A percentile compares a stretch with the other conserved stretches of the same genome.
Evolutionary conservation across 92 coral and sea anemone species (phyloP).

Genomic region (Paragorgia papillata): DNA sequence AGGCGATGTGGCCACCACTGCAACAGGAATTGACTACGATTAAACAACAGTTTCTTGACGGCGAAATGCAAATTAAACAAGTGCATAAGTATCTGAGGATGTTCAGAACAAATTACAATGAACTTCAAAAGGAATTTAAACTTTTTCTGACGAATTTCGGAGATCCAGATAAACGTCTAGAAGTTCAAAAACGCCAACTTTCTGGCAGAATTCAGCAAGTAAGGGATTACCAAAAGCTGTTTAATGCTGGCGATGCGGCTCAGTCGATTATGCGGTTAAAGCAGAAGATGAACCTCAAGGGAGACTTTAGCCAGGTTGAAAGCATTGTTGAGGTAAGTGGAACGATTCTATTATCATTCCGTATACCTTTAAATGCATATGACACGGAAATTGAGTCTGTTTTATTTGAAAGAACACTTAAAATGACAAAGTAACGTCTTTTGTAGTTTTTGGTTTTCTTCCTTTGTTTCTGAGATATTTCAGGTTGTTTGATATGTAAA

Average conservation of each 20-base stretch:
- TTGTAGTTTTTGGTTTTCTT: too few species aligned
- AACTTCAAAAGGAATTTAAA: conserved; percentile 51
- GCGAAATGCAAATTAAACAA: conserved; percentile 35
- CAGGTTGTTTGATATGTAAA: too few species aligned
- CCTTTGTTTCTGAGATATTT: too few species aligned
- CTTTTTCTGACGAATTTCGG: conserved; percentile 18
- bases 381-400: too few species aligned
- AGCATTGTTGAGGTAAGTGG: conserved; percentile 64
- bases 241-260: conserved; percentile 64
- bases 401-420: too few species aligned
- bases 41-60: conserved; percentile 42
- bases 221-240: conserved; percentile 52
- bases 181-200: conserved; percentile 1
- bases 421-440: too few species aligned
- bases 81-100: conserved; percentile 52
- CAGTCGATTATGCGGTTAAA: conserved; percentile 54
- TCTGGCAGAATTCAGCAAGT: conserved; percentile 48
- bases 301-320: conserved; percentile 68
- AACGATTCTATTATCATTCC: too few species aligned
- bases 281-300: conserved; percentile 43
- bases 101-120: conserved; percentile 1
- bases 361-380: too few species aligned
- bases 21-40: not conserved
- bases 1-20: conserved; percentile 64
- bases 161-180: not conserved